Conservation (phyloP, 1,140 invertebrate species). For the Scaptodrosophila lebanonensis region DNA sequence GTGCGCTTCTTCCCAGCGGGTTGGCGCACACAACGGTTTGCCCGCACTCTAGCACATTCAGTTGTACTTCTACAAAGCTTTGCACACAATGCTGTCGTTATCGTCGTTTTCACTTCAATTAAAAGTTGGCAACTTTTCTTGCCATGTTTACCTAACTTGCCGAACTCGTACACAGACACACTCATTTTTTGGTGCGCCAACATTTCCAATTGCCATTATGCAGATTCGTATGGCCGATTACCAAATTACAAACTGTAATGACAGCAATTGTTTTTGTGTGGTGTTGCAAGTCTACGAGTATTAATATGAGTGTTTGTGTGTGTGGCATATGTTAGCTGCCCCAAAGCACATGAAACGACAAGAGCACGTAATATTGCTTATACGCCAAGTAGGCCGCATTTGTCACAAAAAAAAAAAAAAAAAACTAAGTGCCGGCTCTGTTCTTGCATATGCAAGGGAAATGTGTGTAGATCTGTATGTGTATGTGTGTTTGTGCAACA, state of each 20-base stretch:
- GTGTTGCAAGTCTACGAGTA: constrained; percentile 12
- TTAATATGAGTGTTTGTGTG: constrained; percentile 1
- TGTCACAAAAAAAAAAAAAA: constrained; percentile 36
- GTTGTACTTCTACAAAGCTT: constrained; percentile 37
- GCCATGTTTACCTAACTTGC: constrained; percentile 64
- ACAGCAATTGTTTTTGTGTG: constrained; percentile 64
- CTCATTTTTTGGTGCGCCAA: constrained; percentile 1
- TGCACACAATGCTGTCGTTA: constrained; percentile 74
- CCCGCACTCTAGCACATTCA: too few relatives aligned
- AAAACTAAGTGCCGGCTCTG: constrained; percentile 34
- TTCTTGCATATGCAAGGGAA: background rate
- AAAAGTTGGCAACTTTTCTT: constrained; percentile 76
- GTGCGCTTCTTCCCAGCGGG: constrained; percentile 38
- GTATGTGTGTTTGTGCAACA: too few relatives aligned
- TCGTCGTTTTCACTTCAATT: constrained; percentile 77
- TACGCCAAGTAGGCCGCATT: constrained; percentile 70
- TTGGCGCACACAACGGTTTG: constrained; percentile 45
- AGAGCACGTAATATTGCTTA: too few relatives aligned
- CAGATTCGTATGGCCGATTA: constrained; percentile 72
- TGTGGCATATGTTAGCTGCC: constrained; percentile 36
- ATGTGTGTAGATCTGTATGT: too few relatives aligned
- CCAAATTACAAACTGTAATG: constrained; percentile 74
- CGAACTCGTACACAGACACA: constrained; percentile 5
- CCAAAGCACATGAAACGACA: constrained; percentile 50
- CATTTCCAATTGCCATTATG: constrained; percentile 71